A percentile compares a stretch with the other conserved stretches of the same genome.
Evolutionary conservation across 1,140 invertebrate species (phyloP).

Genomic region (Physella acuta): DNA sequence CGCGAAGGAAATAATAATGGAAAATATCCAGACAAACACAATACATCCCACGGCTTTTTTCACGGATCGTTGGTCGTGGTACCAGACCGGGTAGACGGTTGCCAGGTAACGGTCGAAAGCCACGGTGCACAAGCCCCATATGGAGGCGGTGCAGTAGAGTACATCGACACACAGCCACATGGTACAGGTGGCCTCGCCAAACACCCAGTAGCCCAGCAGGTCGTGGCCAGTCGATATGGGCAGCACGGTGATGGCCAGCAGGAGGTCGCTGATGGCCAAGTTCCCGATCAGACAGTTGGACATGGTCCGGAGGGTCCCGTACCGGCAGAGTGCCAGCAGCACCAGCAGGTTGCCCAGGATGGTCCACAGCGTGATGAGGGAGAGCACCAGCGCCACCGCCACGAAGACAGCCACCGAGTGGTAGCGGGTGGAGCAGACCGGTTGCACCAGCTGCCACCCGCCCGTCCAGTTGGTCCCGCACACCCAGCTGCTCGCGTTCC

Average conservation of each 20-base stretch:
- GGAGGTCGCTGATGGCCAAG: slow-evolving; percentile 58
- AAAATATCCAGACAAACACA: slow-evolving; percentile 59
- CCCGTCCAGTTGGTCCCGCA: slow-evolving; percentile 39
- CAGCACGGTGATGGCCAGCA: slow-evolving; percentile 57
- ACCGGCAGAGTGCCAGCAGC: slow-evolving; percentile 49
- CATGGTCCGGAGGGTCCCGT: slow-evolving; percentile 54
- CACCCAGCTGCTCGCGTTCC: too few species aligned
- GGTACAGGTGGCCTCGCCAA: slow-evolving; percentile 53
- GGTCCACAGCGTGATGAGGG: slow-evolving; percentile 56
- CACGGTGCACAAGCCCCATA: slow-evolving; percentile 60
- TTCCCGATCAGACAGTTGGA: slow-evolving; percentile 61
- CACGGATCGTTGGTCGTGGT: slow-evolving; percentile 52
- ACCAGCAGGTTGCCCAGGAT: slow-evolving; percentile 60
- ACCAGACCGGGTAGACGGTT: slow-evolving; percentile 61
- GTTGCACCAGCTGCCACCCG: slow-evolving; percentile 38
- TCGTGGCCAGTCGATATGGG: slow-evolving; percentile 57
- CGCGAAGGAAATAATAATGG: slow-evolving; percentile 56
- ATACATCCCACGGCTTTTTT: slow-evolving; percentile 54
- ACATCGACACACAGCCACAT: slow-evolving; percentile 58
- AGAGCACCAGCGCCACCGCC: slow-evolving; percentile 45
- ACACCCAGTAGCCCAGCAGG: slow-evolving; percentile 59
- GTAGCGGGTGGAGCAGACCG: slow-evolving; percentile 46
- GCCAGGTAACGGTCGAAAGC: slow-evolving; percentile 60
- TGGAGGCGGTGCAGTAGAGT: slow-evolving; percentile 61
- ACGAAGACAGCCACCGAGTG: slow-evolving; percentile 40